These are phyloP conservation scores for Lacerta viridis DNA, from an alignment of 2,797 vertebrate genomes.

Conservation along the genomic window DNA sequence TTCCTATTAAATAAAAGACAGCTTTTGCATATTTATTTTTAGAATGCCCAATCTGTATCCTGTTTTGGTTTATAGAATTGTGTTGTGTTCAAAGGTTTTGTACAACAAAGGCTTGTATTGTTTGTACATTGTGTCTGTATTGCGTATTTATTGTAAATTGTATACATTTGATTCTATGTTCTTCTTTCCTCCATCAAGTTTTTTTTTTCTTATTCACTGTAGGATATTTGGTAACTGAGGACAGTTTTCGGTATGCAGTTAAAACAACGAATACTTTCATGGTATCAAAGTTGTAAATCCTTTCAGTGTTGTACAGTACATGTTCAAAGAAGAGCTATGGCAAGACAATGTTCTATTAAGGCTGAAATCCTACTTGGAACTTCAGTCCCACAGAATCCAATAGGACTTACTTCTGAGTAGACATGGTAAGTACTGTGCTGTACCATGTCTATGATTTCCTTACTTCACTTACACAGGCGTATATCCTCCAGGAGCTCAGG, in stretches of 20 bases:
- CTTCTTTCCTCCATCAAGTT: background rate
- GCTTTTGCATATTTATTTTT: background rate
- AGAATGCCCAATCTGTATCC: background rate
- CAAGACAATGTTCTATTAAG: background rate
- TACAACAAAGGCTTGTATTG: background rate
- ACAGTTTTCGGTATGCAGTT: background rate
- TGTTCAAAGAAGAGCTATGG: background rate
- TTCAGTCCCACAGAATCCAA: too few relatives aligned
- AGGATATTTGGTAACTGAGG: background rate
- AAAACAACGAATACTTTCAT: background rate
- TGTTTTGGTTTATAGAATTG: background rate
- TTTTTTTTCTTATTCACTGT: background rate
- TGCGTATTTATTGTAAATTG: background rate
- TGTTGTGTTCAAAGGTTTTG: background rate
- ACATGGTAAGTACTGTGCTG: background rate
- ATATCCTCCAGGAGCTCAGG: background rate
- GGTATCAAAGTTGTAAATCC: background rate
- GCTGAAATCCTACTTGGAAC: too few relatives aligned
- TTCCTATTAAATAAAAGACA: background rate
- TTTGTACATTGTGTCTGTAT: background rate
- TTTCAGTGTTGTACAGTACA: background rate
- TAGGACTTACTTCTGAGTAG: too few relatives aligned
- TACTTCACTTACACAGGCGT: background rate
- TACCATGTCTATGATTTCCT: background rate
- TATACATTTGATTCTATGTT: background rate